Conservation (phyloP, 35 echinoderm and acorn worm species). For the Amphiura filiformis region DNA sequence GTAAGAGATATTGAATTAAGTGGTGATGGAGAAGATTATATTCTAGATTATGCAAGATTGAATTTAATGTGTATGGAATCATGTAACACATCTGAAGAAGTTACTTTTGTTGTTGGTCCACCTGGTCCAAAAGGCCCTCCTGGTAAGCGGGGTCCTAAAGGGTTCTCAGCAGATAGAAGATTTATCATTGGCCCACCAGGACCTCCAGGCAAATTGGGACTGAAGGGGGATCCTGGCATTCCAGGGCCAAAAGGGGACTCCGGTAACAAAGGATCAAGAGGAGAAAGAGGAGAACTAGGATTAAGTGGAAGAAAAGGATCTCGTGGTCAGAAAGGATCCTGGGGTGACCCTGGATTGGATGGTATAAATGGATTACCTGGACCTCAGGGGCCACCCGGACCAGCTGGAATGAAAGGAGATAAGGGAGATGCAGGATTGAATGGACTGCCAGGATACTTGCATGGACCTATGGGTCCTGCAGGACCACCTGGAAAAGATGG, state of each 20-base stretch:
- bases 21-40: neutral
- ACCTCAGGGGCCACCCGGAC: neutral
- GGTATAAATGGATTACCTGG: neutral
- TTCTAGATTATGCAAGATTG: neutral
- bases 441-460: neutral
- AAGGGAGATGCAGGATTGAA: neutral
- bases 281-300: too few species aligned
- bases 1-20: neutral
- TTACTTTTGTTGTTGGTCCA: neutral
- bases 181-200: constrained; percentile 2
- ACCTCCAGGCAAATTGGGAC: neutral
- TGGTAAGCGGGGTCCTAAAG: neutral
- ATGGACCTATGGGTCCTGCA: neutral
- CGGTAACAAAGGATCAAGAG: neutral
- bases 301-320: too few species aligned
- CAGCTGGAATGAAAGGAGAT: neutral
- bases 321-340: neutral
- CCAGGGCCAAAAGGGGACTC: neutral
- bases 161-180: neutral
- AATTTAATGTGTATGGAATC: neutral
- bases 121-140: constrained; percentile 13
- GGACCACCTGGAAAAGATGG: constrained; percentile 1
- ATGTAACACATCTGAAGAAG: neutral
- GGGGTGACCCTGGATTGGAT: neutral
- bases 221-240: neutral